Evolutionary conservation across 2,888 invertebrate species (phyloP).

Genomic region (Erebia palarica): DNA sequence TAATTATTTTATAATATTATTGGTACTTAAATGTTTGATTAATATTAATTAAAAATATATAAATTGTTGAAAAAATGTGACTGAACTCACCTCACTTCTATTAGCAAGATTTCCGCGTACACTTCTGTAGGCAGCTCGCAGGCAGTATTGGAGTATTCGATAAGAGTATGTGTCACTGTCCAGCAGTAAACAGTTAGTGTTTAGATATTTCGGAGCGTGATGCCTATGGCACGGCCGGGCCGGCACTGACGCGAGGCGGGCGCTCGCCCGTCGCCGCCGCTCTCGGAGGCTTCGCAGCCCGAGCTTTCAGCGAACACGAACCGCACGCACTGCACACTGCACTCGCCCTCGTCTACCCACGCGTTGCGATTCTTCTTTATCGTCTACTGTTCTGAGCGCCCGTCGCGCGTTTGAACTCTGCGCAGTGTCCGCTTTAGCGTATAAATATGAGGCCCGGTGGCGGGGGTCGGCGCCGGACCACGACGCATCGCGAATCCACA

Average conservation of each 20-base stretch:
- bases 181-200: slow-evolving; percentile 56
- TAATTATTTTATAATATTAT: background rate
- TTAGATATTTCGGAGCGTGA: slow-evolving; percentile 66
- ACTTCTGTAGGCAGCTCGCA: slow-evolving; percentile 57
- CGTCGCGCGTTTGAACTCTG: slow-evolving; percentile 81
- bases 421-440: slow-evolving; percentile 77
- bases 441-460: slow-evolving; percentile 81
- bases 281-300: slow-evolving; percentile 76
- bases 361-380: slow-evolving; percentile 75
- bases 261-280: slow-evolving; percentile 57
- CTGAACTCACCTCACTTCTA: slow-evolving; percentile 68
- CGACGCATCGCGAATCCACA: slow-evolving; percentile 78
- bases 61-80: slow-evolving; percentile 24
- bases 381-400: slow-evolving; percentile 80
- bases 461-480: slow-evolving; percentile 75
- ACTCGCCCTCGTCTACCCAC: slow-evolving; percentile 79
- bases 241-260: slow-evolving; percentile 79
- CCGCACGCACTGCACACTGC: slow-evolving; percentile 82
- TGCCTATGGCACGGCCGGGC: slow-evolving; percentile 80
- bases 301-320: slow-evolving; percentile 80
- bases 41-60: background rate
- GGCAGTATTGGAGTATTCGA: slow-evolving; percentile 53
- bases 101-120: slow-evolving; percentile 59
- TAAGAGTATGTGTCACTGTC: slow-evolving; percentile 64
- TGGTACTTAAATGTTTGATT: background rate